A percentile compares a stretch with the other conserved stretches of the same genome.
Evolutionary conservation across 2,888 invertebrate species (phyloP).

Genomic region (Fragum whitleyi): DNA sequence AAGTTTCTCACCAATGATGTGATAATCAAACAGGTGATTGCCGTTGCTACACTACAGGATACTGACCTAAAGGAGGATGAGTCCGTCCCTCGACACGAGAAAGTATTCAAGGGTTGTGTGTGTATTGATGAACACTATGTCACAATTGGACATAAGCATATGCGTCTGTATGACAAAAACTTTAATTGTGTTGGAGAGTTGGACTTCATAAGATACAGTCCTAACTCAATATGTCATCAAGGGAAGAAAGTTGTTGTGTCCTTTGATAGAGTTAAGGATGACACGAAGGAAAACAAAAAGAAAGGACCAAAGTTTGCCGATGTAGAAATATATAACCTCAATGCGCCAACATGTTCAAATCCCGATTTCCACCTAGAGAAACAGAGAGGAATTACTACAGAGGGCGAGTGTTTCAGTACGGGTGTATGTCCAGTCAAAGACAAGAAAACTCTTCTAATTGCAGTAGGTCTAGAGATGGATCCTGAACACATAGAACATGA

Average conservation of each 20-base stretch:
- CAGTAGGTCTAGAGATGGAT: conserved; percentile 48
- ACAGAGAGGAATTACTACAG: conserved; percentile 32
- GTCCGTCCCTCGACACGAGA: conserved; percentile 27
- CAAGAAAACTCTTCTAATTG: conserved; percentile 46
- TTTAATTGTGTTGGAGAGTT: conserved; percentile 48
- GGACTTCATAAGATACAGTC: conserved; percentile 23
- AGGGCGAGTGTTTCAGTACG: conserved; percentile 50
- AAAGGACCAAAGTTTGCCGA: conserved; percentile 10
- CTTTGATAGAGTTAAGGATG: conserved; percentile 37
- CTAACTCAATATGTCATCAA: conserved; percentile 47
- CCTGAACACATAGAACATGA: conserved; percentile 40
- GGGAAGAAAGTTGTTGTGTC: conserved; percentile 46
- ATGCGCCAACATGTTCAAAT: conserved; percentile 31
- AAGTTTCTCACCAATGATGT: conserved; percentile 41
- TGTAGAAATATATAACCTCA: conserved; percentile 31
- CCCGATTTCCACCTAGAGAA: conserved; percentile 33
- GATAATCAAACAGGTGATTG: conserved; percentile 43
- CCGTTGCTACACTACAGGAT: conserved; percentile 44
- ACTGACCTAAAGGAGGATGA: conserved; percentile 27
- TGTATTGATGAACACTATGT: conserved; percentile 45
- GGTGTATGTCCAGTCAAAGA: conserved; percentile 46
- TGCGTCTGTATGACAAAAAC: conserved; percentile 50
- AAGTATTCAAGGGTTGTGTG: conserved; percentile 46
- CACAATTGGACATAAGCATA: conserved; percentile 35
- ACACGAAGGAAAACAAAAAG: background rate